These are phyloP conservation scores for Acipenser oxyrinchus DNA, from an alignment of 2,797 vertebrate genomes.

Conservation along the genomic window DNA sequence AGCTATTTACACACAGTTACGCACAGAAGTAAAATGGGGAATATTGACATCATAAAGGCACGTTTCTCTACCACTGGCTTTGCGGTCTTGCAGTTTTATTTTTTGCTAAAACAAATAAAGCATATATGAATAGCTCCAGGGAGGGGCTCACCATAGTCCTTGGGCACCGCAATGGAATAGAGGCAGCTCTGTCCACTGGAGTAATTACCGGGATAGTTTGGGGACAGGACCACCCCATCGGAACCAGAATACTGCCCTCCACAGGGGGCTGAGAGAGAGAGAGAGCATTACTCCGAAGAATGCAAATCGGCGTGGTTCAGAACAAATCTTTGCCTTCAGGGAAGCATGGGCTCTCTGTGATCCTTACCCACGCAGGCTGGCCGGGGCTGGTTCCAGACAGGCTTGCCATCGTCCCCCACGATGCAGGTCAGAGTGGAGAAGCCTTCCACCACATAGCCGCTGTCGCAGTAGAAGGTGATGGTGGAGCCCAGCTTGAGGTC, in stretches of 20 bases:
- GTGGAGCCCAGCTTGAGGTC: conserved; percentile 88
- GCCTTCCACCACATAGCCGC: conserved; percentile 84
- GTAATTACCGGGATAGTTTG: conserved; percentile 92
- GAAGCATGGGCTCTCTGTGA: conserved; percentile 15
- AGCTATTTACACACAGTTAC: too few species aligned
- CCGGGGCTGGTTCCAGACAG: conserved; percentile 82
- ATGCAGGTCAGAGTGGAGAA: conserved; percentile 80
- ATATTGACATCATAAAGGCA: too few species aligned
- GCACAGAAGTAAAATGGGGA: too few species aligned
- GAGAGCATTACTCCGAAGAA: conserved; percentile 35
- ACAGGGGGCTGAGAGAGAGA: conserved; percentile 74
- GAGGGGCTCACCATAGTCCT: conserved; percentile 80
- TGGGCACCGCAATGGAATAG: conserved; percentile 84
- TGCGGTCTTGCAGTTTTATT: too few species aligned
- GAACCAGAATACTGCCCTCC: conserved; percentile 87
- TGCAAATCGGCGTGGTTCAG: conserved; percentile 51
- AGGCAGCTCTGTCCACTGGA: conserved; percentile 80
- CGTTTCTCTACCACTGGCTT: too few species aligned
- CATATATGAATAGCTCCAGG: background rate
- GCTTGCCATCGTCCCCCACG: conserved; percentile 86
- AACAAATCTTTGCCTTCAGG: conserved; percentile 52
- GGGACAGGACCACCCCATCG: conserved; percentile 89
- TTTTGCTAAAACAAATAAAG: background rate
- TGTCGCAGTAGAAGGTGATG: conserved; percentile 86
- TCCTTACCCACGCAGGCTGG: conserved; percentile 84